Evolutionary conservation across 1,140 invertebrate species (phyloP).

Genomic region (Temnothorax curvispinosus): DNA sequence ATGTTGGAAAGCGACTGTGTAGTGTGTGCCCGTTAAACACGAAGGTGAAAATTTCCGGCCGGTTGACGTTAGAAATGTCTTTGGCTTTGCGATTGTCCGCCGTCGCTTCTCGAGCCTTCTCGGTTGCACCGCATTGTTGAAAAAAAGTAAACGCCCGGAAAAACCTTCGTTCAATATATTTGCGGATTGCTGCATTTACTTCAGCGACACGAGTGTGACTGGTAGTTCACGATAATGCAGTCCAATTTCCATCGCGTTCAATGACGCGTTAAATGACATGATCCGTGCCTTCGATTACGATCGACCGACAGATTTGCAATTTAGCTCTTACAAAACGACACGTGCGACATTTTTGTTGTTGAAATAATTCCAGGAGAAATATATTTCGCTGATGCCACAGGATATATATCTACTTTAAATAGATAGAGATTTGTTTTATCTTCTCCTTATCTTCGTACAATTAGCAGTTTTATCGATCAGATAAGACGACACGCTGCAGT

Average conservation of each 20-base stretch:
- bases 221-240: not conserved
- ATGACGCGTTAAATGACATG: not conserved
- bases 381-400: not conserved
- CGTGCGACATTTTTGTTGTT: not conserved
- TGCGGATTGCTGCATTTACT: not conserved
- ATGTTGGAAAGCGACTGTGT: conserved; percentile 45
- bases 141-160: not conserved
- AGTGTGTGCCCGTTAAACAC: conserved; percentile 31
- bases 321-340: not conserved
- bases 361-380: not conserved
- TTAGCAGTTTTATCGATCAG: conserved; percentile 21
- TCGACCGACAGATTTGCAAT: not conserved
- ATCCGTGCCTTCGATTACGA: not conserved
- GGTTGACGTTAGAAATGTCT: not conserved
- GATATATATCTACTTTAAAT: not conserved
- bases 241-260: not conserved
- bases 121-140: not conserved
- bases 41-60: conserved; percentile 53
- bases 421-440: not conserved
- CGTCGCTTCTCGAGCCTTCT: not conserved
- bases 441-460: not conserved
- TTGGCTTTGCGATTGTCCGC: not conserved
- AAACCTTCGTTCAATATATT: not conserved
- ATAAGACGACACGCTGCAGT: not conserved
- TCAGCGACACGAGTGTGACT: not conserved